Percentiles rank a stretch among this genome's conserved stretches.
These are phyloP conservation scores for Drosophila micromelanica DNA, from an alignment of 1,140 invertebrate genomes.

Conservation along the genomic window DNA sequence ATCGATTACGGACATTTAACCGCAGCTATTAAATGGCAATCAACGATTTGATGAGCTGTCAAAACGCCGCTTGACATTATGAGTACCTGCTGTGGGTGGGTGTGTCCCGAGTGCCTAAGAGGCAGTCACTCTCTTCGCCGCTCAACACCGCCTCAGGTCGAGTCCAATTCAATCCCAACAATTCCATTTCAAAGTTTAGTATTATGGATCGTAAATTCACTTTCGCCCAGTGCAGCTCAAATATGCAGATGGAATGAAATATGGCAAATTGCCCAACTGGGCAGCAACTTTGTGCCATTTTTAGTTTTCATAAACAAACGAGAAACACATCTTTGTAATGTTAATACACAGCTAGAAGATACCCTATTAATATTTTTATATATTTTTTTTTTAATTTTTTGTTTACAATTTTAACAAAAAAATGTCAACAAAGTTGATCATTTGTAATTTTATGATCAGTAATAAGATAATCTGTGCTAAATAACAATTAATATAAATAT, in stretches of 20 bases:
- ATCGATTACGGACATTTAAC: conserved; percentile 44
- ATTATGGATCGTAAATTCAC: conserved; percentile 76
- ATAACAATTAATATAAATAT: too few species aligned
- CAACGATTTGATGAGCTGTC: conserved; percentile 49
- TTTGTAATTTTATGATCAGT: too few species aligned
- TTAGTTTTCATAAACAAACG: conserved; percentile 33
- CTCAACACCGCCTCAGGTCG: neutral
- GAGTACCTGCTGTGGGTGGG: conserved; percentile 15
- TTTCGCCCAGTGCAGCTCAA: conserved; percentile 46
- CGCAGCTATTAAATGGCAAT: conserved; percentile 45
- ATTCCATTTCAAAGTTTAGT: conserved; percentile 36
- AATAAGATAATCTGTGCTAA: too few species aligned
- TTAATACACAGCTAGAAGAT: conserved; percentile 11
- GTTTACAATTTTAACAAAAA: too few species aligned
- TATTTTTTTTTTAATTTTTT: too few species aligned
- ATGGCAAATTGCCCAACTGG: conserved; percentile 34
- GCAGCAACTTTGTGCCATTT: conserved; percentile 49
- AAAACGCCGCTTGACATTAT: conserved; percentile 39
- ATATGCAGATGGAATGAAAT: conserved; percentile 41
- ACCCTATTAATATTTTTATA: too few species aligned
- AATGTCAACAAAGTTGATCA: too few species aligned
- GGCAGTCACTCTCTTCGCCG: neutral
- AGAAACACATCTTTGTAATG: neutral
- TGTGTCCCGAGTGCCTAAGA: conserved; percentile 2
- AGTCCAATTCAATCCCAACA: conserved; percentile 16